A percentile compares a stretch with the other conserved stretches of the same genome.
phyloP scores from a whole-genome alignment of 2,888 invertebrate species.

The Machimus atricapillus region DNA sequence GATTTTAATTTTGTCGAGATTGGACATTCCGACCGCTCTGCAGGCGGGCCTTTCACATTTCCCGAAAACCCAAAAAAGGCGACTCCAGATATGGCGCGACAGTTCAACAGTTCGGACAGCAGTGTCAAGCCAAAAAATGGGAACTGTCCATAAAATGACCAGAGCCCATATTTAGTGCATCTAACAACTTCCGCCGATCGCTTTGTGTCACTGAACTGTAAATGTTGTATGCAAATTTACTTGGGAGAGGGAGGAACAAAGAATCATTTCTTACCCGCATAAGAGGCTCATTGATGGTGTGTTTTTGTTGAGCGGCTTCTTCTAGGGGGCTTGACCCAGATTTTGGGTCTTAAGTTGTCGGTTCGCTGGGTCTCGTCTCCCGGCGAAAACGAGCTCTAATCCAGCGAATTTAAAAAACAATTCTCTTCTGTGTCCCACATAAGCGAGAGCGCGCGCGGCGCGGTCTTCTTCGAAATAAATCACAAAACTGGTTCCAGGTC shows the following conservation, averaged over 20 bases:
- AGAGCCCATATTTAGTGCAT: neutral
- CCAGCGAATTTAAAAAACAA: neutral
- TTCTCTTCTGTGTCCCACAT: neutral
- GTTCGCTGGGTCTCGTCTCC: neutral
- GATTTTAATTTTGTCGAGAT: neutral
- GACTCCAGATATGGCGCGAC: neutral
- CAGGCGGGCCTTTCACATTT: neutral
- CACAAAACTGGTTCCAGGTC: slow-evolving; percentile 10
- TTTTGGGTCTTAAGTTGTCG: neutral
- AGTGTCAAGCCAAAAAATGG: neutral
- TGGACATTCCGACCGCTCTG: neutral
- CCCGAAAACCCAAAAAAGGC: neutral
- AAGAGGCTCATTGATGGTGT: slow-evolving; percentile 24
- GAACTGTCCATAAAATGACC: neutral
- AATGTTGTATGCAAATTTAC: slow-evolving; percentile 9
- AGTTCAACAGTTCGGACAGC: neutral
- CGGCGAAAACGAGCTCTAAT: slow-evolving; percentile 12
- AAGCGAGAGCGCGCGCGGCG: neutral
- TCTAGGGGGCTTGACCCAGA: slow-evolving; percentile 12
- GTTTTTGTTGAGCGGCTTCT: neutral
- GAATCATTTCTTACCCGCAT: slow-evolving; percentile 27
- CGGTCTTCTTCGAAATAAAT: neutral
- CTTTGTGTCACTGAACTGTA: slow-evolving; percentile 21
- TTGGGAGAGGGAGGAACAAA: neutral
- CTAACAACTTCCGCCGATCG: slow-evolving; percentile 7